Evolutionary conservation across 2,113 vertebrate species (phyloP), one percentile per base, ranked within the genome.

Genomic region (Aythya baeri): DNA sequence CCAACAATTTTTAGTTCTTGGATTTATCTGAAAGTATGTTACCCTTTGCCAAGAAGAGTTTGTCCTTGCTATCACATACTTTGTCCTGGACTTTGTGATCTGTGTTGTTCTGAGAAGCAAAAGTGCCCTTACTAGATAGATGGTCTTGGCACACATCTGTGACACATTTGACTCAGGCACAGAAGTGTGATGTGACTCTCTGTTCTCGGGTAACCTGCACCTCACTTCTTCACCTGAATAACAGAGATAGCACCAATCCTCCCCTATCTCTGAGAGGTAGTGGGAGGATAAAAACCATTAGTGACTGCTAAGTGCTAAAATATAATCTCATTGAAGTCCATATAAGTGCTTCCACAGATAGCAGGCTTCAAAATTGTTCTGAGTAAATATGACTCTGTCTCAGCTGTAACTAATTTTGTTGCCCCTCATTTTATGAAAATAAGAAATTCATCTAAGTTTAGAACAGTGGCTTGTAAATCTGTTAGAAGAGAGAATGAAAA

Each of bases 221-320:
- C 55, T 91, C 66, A 46, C 44, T 94, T 90, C 89, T 89, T 15
- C 70, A 93, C 86, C 93, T 95, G 88, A 84, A 58, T 70, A 65
- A 57, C 1, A 3, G 18, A 89, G 66, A 89, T 94, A 93, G 75
- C 29, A 79, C 61, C 43, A 93, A 73, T 68, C 50, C 55, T 70
- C 4, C 14, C 25, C 36, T 94, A 77, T 66, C 77, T 76, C n/a
- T 62, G n/a, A 82, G 77, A 81, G 13, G 49, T 62, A 86, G n/a
- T 76, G 44, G 16, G 41, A 79, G 49, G 49, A 87, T 79, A 86
- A 94, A 96, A 84, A 72, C 13, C 34, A 62, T 81, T 88, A 89
- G 50, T 55, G 86, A 73, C 63, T 81, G 66, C 41, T 83, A 83
- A 86, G 68, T 89, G 57, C 46, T 93, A 78, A 88, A 83, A 61